Evolutionary conservation across 2,113 vertebrate genomes (phyloP).

Genomic region (Sciurus niger): DNA sequence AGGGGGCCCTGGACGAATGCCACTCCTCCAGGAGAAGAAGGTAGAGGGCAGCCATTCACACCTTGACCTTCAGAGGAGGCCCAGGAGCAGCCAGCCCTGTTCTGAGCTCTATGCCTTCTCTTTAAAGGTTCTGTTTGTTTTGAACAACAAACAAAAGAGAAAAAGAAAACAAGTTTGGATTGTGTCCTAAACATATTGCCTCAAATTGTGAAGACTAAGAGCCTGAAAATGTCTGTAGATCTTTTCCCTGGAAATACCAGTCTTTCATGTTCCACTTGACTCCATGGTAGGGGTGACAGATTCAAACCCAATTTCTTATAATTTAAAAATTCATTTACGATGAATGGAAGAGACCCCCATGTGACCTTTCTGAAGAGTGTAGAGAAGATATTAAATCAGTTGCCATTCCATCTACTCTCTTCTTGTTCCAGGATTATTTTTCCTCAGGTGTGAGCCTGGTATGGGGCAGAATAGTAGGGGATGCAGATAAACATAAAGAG

Average conservation of each 20-base stretch:
- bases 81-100: not conserved
- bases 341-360: not conserved
- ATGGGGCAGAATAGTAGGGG: not conserved
- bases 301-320: not conserved
- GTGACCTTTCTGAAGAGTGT: not conserved
- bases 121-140: slow-evolving; percentile 46
- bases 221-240: not conserved
- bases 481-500: not conserved
- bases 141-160: not conserved
- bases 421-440: not conserved
- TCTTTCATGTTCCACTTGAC: not conserved
- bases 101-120: not conserved
- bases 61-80: not conserved
- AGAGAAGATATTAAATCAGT: not conserved
- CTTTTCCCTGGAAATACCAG: not conserved
- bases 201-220: not conserved
- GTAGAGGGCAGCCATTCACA: not conserved
- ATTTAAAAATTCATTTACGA: not conserved
- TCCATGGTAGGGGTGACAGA: not conserved
- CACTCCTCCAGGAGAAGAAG: not conserved
- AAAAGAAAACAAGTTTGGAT: slow-evolving; percentile 5
- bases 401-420: too few species aligned
- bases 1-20: not conserved
- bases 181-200: not conserved
- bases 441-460: not conserved